These are phyloP conservation scores for Colaptes auratus DNA, from an alignment of 2,113 vertebrate genomes.

Conservation along the genomic window DNA sequence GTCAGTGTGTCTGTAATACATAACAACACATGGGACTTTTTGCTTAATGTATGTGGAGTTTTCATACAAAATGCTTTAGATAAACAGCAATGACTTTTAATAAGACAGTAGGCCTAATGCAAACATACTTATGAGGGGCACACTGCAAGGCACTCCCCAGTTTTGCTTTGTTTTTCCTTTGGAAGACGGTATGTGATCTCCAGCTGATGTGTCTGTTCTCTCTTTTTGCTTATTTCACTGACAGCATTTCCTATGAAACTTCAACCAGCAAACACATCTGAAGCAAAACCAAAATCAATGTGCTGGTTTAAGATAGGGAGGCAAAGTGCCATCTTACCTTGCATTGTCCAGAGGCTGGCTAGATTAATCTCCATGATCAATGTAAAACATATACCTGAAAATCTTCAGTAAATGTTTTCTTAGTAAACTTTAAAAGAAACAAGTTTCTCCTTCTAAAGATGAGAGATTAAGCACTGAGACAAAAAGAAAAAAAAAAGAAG, in stretches of 20 bases:
- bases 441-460: neutral
- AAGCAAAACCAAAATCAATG: neutral
- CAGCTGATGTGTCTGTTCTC: neutral
- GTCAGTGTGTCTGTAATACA: neutral
- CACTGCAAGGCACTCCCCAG: neutral
- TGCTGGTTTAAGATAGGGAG: neutral
- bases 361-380: neutral
- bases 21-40: neutral
- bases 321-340: neutral
- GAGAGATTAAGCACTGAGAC: neutral
- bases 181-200: neutral
- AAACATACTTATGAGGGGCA: slow-evolving; percentile 11
- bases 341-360: neutral
- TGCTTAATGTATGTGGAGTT: neutral
- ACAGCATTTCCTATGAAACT: neutral
- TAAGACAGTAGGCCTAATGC: neutral
- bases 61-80: neutral
- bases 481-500: neutral
- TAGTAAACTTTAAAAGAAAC: neutral
- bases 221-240: neutral
- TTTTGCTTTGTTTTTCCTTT: slow-evolving; percentile 29
- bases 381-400: neutral
- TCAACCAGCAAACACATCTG: neutral
- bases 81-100: slow-evolving; percentile 20
- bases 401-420: neutral